Conservation (phyloP, 2,113 vertebrate species). For the Rhinopithecus roxellana region DNA sequence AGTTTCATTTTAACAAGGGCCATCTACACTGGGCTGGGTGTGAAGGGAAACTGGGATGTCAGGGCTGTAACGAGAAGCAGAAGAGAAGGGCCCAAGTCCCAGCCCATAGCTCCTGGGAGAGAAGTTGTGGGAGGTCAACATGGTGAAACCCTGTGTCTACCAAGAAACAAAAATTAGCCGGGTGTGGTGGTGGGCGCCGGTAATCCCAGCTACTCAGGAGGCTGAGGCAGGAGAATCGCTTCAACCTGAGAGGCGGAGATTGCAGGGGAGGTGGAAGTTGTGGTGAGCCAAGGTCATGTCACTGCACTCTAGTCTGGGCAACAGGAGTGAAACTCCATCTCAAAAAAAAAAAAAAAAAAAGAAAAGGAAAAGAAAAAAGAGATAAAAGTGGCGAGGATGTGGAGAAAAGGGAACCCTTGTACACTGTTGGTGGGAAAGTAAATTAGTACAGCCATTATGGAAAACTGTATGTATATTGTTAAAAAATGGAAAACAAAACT, state of each 20-base stretch:
- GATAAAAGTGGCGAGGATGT: not conserved
- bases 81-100: not conserved
- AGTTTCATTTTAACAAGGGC: not conserved
- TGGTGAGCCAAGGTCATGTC: not conserved
- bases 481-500: not conserved
- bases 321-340: not conserved
- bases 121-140: not conserved
- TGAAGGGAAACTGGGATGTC: not conserved
- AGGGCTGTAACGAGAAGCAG: not conserved
- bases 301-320: not conserved
- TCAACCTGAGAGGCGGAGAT: not conserved
- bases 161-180: too few relatives aligned
- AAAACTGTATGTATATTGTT: not conserved
- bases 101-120: not conserved
- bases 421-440: not conserved
- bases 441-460: not conserved
- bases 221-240: too few relatives aligned
- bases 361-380: not conserved
- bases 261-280: not conserved
- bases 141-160: too few relatives aligned
- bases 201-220: too few relatives aligned
- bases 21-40: too few relatives aligned
- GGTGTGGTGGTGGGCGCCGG: fast-evolving
- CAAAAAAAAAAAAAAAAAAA: not conserved
- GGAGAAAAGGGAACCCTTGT: not conserved